phyloP scores from a whole-genome alignment of 2,113 vertebrate species.

The Brachyhypopomus occidentalis region DNA sequence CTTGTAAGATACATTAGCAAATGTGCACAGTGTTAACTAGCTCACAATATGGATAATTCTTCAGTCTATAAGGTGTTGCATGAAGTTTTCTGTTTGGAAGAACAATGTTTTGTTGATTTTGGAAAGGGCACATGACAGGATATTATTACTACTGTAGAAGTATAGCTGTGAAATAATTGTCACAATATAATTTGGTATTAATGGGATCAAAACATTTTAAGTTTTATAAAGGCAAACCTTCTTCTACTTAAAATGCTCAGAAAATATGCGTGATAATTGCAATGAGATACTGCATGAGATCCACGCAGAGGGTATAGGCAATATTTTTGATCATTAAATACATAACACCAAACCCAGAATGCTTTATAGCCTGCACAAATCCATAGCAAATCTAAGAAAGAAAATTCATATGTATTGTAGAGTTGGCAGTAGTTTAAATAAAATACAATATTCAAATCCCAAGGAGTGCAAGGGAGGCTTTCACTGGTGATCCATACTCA shows the following conservation, averaged over 20 bases:
- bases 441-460: too few relatives aligned
- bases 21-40: neutral
- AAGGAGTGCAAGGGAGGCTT: too few relatives aligned
- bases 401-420: too few relatives aligned
- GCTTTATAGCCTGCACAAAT: too few relatives aligned
- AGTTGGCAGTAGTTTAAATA: too few relatives aligned
- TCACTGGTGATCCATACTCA: too few relatives aligned
- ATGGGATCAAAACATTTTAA: neutral
- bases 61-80: neutral
- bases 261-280: neutral
- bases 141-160: neutral
- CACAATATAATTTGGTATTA: neutral
- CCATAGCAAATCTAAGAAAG: too few relatives aligned
- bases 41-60: neutral
- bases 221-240: neutral
- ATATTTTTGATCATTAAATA: neutral
- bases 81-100: neutral
- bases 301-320: neutral
- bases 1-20: neutral
- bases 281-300: neutral
- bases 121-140: neutral
- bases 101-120: neutral
- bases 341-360: neutral
- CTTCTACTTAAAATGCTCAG: neutral
- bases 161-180: neutral